phyloP scores from a whole-genome alignment of 2,888 invertebrate species.

The Xylocampa areola region DNA sequence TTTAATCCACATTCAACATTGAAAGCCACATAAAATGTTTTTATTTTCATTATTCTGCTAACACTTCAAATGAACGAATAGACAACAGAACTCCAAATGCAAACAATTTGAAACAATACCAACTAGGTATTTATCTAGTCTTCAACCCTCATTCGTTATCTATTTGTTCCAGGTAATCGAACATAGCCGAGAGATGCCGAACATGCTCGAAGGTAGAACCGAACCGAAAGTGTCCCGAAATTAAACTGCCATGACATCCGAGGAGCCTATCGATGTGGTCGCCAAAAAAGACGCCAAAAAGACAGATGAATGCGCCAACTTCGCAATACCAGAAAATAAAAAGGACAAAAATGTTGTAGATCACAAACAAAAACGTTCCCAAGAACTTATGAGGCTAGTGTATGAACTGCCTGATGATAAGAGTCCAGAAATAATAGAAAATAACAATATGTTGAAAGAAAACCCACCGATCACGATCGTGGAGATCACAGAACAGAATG shows the following conservation, averaged over 20 bases:
- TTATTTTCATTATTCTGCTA: constrained; percentile 20
- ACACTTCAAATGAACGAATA: constrained; percentile 21
- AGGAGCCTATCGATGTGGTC: constrained; percentile 83
- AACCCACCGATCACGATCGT: constrained; percentile 86
- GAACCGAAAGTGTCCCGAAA: constrained; percentile 59
- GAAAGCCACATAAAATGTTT: not conserved
- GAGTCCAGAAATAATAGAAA: constrained; percentile 72
- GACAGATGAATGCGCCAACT: constrained; percentile 74
- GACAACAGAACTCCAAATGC: constrained; percentile 24
- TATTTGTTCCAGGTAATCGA: constrained; percentile 57
- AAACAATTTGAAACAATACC: constrained; percentile 48
- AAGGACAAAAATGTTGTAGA: constrained; percentile 72
- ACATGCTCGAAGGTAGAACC: constrained; percentile 50
- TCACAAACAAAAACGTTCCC: constrained; percentile 69
- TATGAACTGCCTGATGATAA: constrained; percentile 85
- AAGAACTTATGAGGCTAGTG: constrained; percentile 85
- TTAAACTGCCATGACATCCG: constrained; percentile 84
- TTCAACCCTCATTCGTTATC: constrained; percentile 29
- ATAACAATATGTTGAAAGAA: constrained; percentile 85
- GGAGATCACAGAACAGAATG: constrained; percentile 85
- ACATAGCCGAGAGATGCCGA: constrained; percentile 73
- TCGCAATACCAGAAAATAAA: constrained; percentile 72
- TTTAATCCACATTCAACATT: constrained; percentile 7
- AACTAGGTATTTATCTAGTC: constrained; percentile 32
- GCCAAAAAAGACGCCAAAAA: constrained; percentile 79